phyloP scores from a whole-genome alignment of 2,113 vertebrate genomes.

The Danionella cerebrum region DNA sequence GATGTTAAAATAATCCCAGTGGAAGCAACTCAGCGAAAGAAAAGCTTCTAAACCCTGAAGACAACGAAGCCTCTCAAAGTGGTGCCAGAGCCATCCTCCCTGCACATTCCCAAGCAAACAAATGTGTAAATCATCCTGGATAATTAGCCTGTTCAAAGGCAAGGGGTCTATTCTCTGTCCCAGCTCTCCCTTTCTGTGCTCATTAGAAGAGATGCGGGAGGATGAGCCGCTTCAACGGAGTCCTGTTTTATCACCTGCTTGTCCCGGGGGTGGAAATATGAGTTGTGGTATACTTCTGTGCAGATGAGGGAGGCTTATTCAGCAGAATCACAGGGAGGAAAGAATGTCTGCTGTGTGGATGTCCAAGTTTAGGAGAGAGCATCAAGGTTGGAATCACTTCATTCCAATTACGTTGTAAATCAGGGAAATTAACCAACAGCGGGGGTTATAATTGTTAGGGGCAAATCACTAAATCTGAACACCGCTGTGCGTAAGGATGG shows the following conservation, averaged over 20 bases:
- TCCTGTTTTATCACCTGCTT: slow-evolving; percentile 25
- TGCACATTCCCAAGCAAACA: neutral
- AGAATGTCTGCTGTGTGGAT: neutral
- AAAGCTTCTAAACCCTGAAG: neutral
- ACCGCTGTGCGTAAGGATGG: no score
- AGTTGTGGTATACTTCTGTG: neutral
- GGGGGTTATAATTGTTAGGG: no score
- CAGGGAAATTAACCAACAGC: no score
- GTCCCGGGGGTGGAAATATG: slow-evolving; percentile 26
- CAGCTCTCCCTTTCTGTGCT: slow-evolving; percentile 9
- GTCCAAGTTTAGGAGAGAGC: slow-evolving; percentile 30
- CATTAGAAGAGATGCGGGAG: slow-evolving; percentile 16
- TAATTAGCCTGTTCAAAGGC: slow-evolving; percentile 18
- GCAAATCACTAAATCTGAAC: no score
- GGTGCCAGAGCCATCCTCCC: neutral
- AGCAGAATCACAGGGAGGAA: neutral
- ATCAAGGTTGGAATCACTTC: no score
- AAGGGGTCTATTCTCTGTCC: neutral
- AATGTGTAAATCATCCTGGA: slow-evolving; percentile 24
- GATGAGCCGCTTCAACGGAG: neutral
- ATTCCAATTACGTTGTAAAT: no score
- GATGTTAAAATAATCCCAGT: neutral
- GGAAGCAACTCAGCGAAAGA: neutral
- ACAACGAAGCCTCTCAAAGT: neutral
- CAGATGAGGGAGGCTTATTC: neutral